Evolutionary conservation across 1,140 invertebrate genomes (phyloP).

Genomic region (Drosophila watanabei): DNA sequence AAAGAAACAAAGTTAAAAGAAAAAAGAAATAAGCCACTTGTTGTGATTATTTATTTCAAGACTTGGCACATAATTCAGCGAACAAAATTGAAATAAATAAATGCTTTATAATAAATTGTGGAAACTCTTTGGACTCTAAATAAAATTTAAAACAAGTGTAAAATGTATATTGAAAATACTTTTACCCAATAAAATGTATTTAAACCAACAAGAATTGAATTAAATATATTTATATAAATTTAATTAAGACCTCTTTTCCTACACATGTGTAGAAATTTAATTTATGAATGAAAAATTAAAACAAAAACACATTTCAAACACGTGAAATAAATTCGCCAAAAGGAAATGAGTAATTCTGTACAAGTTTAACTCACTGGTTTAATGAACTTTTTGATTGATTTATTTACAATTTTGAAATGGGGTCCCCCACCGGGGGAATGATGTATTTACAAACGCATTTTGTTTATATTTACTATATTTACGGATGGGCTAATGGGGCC

Average conservation of each 20-base stretch:
- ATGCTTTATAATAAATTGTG: too few species aligned
- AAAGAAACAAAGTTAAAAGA: not conserved
- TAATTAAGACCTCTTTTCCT: too few species aligned
- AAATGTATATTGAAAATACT: not conserved
- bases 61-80: too few species aligned
- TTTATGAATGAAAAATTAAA: conserved; percentile 1
- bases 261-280: not conserved
- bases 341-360: not conserved
- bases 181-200: not conserved
- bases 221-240: too few species aligned
- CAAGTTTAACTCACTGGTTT: conserved; percentile 3
- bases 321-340: not conserved
- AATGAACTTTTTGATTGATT: conserved; percentile 29
- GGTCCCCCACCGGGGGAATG: not conserved
- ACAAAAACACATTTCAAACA: not conserved
- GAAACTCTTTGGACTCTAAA: not conserved
- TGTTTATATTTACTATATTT: conserved; percentile 52
- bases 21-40: not conserved
- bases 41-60: not conserved
- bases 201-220: too few species aligned
- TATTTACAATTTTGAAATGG: conserved; percentile 19
- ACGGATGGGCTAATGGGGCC: conserved; percentile 16
- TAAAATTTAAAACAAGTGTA: not conserved
- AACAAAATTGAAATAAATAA: too few species aligned
- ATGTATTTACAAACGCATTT: conserved; percentile 17